Base-by-base conservation (phyloP, 1,140 invertebrate species). In the Platyscapa corneri region DNA sequence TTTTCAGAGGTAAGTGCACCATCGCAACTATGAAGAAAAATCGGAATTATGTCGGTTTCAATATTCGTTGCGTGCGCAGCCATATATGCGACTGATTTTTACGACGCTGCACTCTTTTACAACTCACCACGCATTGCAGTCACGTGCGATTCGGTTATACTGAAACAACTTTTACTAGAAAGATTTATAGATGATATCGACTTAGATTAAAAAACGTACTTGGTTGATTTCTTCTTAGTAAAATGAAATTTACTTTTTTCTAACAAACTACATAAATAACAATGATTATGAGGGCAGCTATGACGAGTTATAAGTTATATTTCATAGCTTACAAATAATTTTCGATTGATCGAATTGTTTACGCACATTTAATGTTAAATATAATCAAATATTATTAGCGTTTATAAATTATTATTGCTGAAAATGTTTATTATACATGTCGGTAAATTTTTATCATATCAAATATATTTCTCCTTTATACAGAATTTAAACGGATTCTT, bases 111-210 rank as follows among this genome's bases (percentile, higher is more conserved):
- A 27, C 18, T 60, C 30, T 82, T 74, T 53, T 74, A 74, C 27
- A 65, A 67, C 82, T 76, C 34, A 16, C 6, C 39, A 56, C 37
- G 39, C 56, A 46, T 82, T 76, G 23, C 70, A 27, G 39, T 32
- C 80, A 74, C 70, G 70, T 82, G 23, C 46, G 46, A 32, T 56
- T 82, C 30, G 1, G 32, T 46, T 82, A 39, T 56, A 56, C 32
- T 39, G 23, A 42, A 74, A 74, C 70, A 82, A 82, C 70, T 74
- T 82, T 74, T 82, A 82, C 34, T 39, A 56, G 18, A 6, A 75
- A 72, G 70, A 82, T 82, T 83, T 76, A 83, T 75, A 83, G 81
- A 56, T 49, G 0, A 77, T 56, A 77, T 37, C 10, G n/a, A 12
- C 8, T 23, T 49, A 12, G 74, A 77, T 53, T 77, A 77, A 32